Percentiles rank a stretch among this genome's conserved stretches.
These are phyloP conservation scores for Patiria pectinifera DNA, from an alignment of 53 echinoderm and acorn worm genomes.

Conservation along the genomic window DNA sequence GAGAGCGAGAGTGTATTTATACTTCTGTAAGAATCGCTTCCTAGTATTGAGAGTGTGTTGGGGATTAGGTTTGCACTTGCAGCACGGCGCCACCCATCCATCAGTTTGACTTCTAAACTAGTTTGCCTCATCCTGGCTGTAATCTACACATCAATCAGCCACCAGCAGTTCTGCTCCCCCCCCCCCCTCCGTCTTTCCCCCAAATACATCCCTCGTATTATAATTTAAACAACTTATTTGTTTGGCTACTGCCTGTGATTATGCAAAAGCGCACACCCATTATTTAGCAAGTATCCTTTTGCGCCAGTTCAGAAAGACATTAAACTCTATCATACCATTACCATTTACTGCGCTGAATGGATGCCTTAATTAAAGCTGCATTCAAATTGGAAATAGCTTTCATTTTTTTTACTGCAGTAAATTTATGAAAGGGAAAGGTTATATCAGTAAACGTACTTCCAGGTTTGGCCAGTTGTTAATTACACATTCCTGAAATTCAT, in stretches of 20 bases:
- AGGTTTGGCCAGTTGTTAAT: too few relatives aligned
- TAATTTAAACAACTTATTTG: too few relatives aligned
- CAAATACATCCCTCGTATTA: too few relatives aligned
- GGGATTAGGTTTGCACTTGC: background rate
- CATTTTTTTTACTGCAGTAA: background rate
- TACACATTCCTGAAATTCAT: too few relatives aligned
- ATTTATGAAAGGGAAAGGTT: background rate
- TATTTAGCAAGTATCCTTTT: too few relatives aligned
- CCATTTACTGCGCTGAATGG: too few relatives aligned
- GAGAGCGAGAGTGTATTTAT: too few relatives aligned
- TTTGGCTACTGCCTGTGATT: too few relatives aligned
- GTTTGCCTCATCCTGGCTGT: background rate
- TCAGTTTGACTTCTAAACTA: constrained; percentile 26
- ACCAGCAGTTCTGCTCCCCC: background rate
- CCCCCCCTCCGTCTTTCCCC: background rate
- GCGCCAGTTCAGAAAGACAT: too few relatives aligned
- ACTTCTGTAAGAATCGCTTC: background rate
- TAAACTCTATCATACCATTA: too few relatives aligned
- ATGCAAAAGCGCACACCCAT: too few relatives aligned
- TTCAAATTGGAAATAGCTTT: background rate
- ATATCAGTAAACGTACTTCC: too few relatives aligned
- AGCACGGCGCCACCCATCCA: background rate
- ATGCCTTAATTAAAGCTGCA: background rate
- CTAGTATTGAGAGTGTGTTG: background rate
- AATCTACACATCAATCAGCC: constrained; percentile 22